Evolutionary conservation across 2,888 invertebrate species (phyloP).

Genomic region (Saturnia pavonia): DNA sequence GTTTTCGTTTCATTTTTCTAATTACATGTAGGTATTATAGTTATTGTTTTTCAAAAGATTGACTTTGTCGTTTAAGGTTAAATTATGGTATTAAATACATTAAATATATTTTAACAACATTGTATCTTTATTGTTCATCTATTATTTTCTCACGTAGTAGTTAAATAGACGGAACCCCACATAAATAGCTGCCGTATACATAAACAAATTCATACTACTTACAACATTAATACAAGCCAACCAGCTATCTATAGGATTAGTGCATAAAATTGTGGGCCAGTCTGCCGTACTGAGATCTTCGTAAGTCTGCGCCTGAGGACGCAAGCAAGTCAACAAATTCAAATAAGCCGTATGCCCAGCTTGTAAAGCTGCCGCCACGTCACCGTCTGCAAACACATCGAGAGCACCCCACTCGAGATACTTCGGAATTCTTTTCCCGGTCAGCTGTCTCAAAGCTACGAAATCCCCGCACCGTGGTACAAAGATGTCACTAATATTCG

Average conservation of each 20-base stretch:
- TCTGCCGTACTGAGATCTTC: slow-evolving; percentile 54
- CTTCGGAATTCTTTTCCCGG: slow-evolving; percentile 36
- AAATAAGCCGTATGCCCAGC: slow-evolving; percentile 70
- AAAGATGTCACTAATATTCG: slow-evolving; percentile 56
- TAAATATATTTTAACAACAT: too few relatives aligned
- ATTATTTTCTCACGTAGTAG: slow-evolving; percentile 37
- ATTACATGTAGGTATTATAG: too few relatives aligned
- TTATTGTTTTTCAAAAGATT: too few relatives aligned
- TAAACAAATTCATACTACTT: slow-evolving; percentile 42
- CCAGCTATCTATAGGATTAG: slow-evolving; percentile 41
- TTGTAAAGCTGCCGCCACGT: slow-evolving; percentile 65
- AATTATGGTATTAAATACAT: too few relatives aligned
- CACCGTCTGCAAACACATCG: slow-evolving; percentile 71
- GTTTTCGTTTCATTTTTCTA: too few relatives aligned
- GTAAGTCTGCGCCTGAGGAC: slow-evolving; percentile 68
- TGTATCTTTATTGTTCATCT: too few relatives aligned
- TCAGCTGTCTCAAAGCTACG: slow-evolving; percentile 51
- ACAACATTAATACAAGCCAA: slow-evolving; percentile 49
- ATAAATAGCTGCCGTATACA: slow-evolving; percentile 42
- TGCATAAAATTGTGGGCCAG: slow-evolving; percentile 47
- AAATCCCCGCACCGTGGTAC: slow-evolving; percentile 71
- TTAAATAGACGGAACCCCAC: slow-evolving; percentile 44
- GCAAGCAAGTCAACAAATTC: slow-evolving; percentile 56
- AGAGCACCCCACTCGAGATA: slow-evolving; percentile 70
- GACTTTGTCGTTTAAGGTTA: too few relatives aligned